These are phyloP conservation scores for Dasyprocta punctata DNA, from an alignment of 2,113 vertebrate genomes.

Conservation along the genomic window DNA sequence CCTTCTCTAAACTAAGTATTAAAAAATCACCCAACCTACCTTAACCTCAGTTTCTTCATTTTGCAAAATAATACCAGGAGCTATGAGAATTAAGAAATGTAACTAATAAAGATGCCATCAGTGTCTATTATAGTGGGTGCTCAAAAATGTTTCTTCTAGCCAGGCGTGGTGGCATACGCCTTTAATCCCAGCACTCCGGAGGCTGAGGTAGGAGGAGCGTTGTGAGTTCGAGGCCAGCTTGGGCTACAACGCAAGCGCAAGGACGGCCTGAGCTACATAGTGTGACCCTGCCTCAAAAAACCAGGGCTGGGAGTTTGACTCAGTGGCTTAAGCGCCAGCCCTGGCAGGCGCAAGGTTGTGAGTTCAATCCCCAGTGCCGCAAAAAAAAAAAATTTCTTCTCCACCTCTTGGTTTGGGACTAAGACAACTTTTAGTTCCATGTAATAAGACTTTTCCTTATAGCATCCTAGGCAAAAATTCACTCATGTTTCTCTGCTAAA, in stretches of 20 bases:
- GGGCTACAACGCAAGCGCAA: no score
- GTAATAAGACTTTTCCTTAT: slow-evolving; percentile 1
- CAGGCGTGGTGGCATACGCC: no score
- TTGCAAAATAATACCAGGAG: slow-evolving; percentile 28
- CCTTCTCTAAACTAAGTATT: background rate
- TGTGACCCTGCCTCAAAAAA: no score
- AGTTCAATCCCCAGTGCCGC: no score
- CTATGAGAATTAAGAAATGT: slow-evolving; percentile 46
- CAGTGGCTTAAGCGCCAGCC: no score
- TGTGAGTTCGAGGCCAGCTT: no score
- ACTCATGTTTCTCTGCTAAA: background rate
- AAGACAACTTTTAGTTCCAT: background rate
- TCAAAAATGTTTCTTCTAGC: slow-evolving; percentile 8
- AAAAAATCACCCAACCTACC: slow-evolving; percentile 9
- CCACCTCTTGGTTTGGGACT: background rate
- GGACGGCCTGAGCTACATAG: no score
- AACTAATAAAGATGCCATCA: background rate
- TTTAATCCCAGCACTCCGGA: no score
- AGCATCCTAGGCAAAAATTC: background rate
- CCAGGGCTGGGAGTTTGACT: no score
- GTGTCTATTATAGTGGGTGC: background rate
- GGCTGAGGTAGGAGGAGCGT: no score
- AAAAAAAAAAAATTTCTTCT: background rate
- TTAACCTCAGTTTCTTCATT: background rate
- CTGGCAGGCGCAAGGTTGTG: no score